Base-by-base conservation (phyloP, 2,888 invertebrate species). In the Melanostoma mellinum region DNA sequence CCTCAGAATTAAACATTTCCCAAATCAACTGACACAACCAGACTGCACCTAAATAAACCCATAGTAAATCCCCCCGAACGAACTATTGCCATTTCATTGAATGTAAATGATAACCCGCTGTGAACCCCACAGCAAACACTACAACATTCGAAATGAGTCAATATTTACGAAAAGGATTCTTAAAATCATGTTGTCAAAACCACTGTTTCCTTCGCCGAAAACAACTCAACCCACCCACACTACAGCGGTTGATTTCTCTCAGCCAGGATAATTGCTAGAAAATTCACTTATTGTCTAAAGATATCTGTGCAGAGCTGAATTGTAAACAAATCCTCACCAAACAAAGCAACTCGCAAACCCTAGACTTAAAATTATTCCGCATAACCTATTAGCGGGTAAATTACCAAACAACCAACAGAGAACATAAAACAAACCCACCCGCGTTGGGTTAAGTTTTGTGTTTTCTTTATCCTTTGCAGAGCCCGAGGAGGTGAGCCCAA, bases 351-450 rank as follows among this genome's bases (percentile, higher is more conserved):
- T 44, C 9, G 53, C 35, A 4, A 73, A 48, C 48, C 30, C 48
- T 60, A 67, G 40, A 38, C 58, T 35, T 20, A 6, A 78, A 56
- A 78, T 67, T 72, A 60, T 73, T 61, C 73, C 50, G 68, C 72
- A 68, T 63, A 63, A 75, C 56, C 73, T 69, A 82, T 77, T 77
- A 82, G 73, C 73, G 77, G 77, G 68, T 55, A 77, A 77, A 77
- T 82, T 77, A 75, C 69, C 67, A 33, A 61, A 81, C 55, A 55
- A 35, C 50, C 42, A 58, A 40, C 63, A 0, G 6, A 35, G 48
- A 56, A 30, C 20, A 20, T 20, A 20, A 20, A 20, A 20, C 20
- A 20, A 42, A 6, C 9, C 35, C 35, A 48, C 60, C 65, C 69
- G 3, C 69, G 3, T 40, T 36, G 50, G 30, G 32, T 60, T 30